A percentile compares a stretch with the other conserved stretches of the same genome.
Evolutionary conservation across 2,797 vertebrate species (phyloP).

Genomic region (Typhlichthys subterraneus): DNA sequence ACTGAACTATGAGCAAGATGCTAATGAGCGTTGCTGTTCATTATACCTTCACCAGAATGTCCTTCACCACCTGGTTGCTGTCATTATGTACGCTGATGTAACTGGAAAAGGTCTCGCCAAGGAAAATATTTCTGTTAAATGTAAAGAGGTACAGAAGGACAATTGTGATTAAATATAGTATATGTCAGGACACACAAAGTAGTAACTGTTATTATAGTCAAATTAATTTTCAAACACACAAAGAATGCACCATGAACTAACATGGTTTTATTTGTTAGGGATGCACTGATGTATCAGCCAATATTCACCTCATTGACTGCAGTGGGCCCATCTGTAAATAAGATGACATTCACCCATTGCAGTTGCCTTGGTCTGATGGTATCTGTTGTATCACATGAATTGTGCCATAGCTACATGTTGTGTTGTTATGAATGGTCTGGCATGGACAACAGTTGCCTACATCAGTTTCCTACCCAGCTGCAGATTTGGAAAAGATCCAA

Average conservation of each 20-base stretch:
- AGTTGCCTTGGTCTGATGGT: too few species aligned
- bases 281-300: too few species aligned
- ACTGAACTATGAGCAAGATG: not conserved
- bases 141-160: slow-evolving; percentile 8
- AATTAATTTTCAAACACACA: not conserved
- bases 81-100: slow-evolving; percentile 99
- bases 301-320: too few species aligned
- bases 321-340: too few species aligned
- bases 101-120: slow-evolving; percentile 98
- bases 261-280: too few species aligned
- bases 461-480: too few species aligned
- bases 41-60: slow-evolving; percentile 95
- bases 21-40: not conserved
- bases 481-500: too few species aligned
- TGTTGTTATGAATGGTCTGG: not conserved
- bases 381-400: too few species aligned
- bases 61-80: slow-evolving; percentile 94
- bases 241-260: slow-evolving; percentile 1
- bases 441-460: too few species aligned
- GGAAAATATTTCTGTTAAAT: slow-evolving; percentile 90
- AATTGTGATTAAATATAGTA: not conserved
- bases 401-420: not conserved
- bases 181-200: too few species aligned
- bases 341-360: too few species aligned
- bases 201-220: not conserved